These are phyloP conservation scores for Agrotis segetum DNA, from an alignment of 2,888 invertebrate species.

Conservation along the genomic window DNA sequence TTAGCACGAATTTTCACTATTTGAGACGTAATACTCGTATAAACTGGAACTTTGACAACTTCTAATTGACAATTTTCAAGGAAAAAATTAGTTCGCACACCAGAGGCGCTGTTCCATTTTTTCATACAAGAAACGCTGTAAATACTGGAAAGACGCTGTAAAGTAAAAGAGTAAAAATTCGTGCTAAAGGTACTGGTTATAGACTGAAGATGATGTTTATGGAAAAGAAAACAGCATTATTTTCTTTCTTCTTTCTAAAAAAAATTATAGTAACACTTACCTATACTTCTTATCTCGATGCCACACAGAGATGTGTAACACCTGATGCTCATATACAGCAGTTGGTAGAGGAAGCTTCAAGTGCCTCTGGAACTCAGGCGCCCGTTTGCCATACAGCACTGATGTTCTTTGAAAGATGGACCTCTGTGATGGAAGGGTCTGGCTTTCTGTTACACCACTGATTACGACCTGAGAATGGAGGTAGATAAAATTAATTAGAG, in stretches of 20 bases:
- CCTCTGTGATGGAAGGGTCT: conserved; percentile 85
- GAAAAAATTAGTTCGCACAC: no score
- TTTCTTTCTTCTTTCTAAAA: not conserved
- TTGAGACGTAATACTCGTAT: no score
- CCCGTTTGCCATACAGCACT: conserved; percentile 94
- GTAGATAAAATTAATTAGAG: not conserved
- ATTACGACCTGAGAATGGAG: conserved; percentile 89
- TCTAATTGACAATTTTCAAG: no score
- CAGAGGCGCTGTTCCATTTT: no score
- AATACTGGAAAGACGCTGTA: no score
- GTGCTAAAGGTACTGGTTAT: no score
- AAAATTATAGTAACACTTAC: conserved; percentile 83
- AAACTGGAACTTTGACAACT: no score
- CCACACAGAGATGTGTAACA: conserved; percentile 96
- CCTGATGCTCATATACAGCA: conserved; percentile 90
- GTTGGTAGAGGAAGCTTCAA: conserved; percentile 92
- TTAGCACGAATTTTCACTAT: no score
- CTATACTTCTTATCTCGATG: conserved; percentile 95
- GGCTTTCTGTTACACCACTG: conserved; percentile 85
- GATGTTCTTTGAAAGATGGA: conserved; percentile 94
- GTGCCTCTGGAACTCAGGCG: conserved; percentile 95
- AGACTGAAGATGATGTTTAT: no score
- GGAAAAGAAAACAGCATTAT: no score
- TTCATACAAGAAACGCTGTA: no score
- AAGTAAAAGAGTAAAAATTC: no score